Conservation (phyloP, 2,797 vertebrate species). For the Cuniculus paca region DNA sequence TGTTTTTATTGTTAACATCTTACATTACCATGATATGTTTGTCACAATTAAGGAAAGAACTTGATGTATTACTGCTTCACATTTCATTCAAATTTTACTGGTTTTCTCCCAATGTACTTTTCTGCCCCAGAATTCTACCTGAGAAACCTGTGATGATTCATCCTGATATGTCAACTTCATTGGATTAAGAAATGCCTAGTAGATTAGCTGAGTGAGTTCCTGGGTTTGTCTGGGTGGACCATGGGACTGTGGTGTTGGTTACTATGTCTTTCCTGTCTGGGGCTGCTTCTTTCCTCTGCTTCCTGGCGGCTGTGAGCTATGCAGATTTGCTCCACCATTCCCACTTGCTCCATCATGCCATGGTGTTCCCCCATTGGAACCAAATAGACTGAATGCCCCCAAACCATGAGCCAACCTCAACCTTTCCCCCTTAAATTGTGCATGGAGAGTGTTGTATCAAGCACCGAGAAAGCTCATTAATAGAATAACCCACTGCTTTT, state of each 20-base stretch:
- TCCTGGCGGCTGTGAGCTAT: background rate
- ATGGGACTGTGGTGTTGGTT: background rate
- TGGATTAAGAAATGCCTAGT: background rate
- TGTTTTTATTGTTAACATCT: background rate
- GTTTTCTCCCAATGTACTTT: background rate
- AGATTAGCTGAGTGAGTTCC: background rate
- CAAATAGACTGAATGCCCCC: background rate
- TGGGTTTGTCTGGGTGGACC: background rate
- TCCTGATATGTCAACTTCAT: background rate
- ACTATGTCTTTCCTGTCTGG: background rate
- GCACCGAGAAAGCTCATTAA: background rate
- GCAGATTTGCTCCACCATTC: background rate
- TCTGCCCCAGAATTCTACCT: background rate
- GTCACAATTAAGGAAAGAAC: background rate
- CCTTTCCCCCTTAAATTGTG: background rate
- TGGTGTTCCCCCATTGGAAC: background rate
- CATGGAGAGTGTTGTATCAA: background rate
- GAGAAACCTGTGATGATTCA: background rate
- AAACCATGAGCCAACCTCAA: background rate
- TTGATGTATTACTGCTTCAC: background rate
- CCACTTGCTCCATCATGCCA: too few species aligned
- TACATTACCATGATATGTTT: fast-evolving
- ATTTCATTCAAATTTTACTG: background rate
- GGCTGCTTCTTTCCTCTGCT: background rate
- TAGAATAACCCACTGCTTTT: background rate